phyloP scores from a whole-genome alignment of 2,888 invertebrate genomes.

The Melieria picta region DNA sequence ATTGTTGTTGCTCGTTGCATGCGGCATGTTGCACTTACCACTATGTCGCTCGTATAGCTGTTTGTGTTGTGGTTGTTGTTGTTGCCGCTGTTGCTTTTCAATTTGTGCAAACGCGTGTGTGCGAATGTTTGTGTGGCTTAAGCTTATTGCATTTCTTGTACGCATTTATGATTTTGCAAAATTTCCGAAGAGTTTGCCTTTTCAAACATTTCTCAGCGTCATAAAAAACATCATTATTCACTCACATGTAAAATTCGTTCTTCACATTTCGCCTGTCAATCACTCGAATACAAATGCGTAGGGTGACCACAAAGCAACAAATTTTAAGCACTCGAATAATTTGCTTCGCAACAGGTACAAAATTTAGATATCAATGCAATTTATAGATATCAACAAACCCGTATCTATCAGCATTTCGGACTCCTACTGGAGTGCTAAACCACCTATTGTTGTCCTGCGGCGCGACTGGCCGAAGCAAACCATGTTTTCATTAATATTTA shows the following conservation, averaged over 20 bases:
- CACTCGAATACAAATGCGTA: slow-evolving; percentile 48
- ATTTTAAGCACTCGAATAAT: background rate
- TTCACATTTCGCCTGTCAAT: slow-evolving; percentile 68
- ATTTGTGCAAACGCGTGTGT: background rate
- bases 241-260: slow-evolving; percentile 69
- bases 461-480: too few species aligned
- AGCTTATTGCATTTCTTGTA: slow-evolving; percentile 22
- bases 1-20: background rate
- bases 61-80: background rate
- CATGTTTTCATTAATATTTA: too few species aligned
- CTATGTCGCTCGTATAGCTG: background rate
- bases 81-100: background rate
- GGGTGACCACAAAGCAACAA: background rate
- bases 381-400: too few species aligned
- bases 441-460: too few species aligned
- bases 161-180: slow-evolving; percentile 27
- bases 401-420: too few species aligned
- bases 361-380: too few species aligned
- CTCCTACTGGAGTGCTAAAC: too few species aligned
- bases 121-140: background rate
- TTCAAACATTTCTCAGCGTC: slow-evolving; percentile 54
- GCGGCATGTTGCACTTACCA: background rate
- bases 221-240: slow-evolving; percentile 63
- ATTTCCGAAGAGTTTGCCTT: slow-evolving; percentile 44
- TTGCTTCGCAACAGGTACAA: too few species aligned